These are phyloP conservation scores for Dromaius novaehollandiae DNA, from an alignment of 2,113 vertebrate genomes.

Conservation along the genomic window DNA sequence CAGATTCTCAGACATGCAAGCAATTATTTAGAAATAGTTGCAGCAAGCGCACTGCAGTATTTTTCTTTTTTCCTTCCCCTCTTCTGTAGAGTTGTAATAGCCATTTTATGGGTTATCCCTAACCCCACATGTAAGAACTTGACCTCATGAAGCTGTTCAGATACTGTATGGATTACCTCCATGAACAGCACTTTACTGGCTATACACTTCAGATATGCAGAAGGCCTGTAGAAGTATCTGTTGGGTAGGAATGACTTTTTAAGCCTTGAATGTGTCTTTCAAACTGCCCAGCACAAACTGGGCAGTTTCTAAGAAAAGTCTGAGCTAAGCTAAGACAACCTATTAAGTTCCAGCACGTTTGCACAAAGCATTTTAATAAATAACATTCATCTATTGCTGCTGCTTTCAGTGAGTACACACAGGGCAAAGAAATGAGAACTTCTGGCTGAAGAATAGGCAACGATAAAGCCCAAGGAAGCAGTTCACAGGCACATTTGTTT, in stretches of 20 bases:
- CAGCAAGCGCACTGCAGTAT: too few species aligned
- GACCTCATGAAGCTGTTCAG: too few species aligned
- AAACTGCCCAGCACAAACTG: rapidly evolving
- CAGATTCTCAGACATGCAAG: not conserved
- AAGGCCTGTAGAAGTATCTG: not conserved
- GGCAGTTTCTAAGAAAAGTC: not conserved
- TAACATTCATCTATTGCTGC: not conserved
- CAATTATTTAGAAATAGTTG: not conserved
- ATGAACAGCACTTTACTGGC: too few species aligned
- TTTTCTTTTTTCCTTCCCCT: too few species aligned
- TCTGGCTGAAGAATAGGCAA: not conserved
- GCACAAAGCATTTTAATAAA: not conserved
- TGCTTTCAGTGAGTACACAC: not conserved
- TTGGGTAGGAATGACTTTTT: not conserved
- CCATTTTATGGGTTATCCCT: too few species aligned
- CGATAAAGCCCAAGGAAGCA: not conserved
- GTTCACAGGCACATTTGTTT: not conserved
- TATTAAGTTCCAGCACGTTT: rapidly evolving
- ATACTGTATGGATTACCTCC: too few species aligned
- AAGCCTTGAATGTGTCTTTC: not conserved
- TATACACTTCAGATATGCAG: too few species aligned
- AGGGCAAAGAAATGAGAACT: not conserved
- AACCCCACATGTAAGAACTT: too few species aligned
- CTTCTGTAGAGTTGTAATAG: too few species aligned
- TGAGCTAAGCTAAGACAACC: not conserved